Conservation (phyloP, 2,888 invertebrate genomes). For the Lordiphosa fenestrarum region DNA sequence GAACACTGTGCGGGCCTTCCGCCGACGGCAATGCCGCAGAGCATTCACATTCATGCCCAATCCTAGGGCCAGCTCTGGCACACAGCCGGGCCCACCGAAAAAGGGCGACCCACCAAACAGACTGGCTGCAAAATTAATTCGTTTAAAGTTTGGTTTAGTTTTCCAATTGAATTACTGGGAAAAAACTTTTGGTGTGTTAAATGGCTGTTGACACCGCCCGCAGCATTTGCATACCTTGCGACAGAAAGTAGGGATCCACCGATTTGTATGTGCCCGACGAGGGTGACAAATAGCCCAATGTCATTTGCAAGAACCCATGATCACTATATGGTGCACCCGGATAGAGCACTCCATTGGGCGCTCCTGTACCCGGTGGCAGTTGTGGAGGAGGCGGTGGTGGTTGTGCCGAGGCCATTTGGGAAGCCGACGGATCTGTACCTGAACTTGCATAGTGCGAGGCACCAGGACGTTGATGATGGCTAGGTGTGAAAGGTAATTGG, state of each 20-base stretch:
- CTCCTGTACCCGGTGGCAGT: constrained; percentile 24
- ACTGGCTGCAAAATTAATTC: constrained; percentile 62
- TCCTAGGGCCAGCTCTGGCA: constrained; percentile 79
- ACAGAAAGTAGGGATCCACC: constrained; percentile 87
- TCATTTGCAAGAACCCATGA: constrained; percentile 85
- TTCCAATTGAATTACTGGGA: neutral
- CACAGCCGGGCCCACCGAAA: constrained; percentile 77
- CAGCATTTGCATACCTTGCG: constrained; percentile 83
- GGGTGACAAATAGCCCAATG: constrained; percentile 85
- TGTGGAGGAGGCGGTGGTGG: constrained; percentile 41
- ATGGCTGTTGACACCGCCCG: constrained; percentile 45
- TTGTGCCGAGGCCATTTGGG: constrained; percentile 31
- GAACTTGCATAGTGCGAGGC: constrained; percentile 44
- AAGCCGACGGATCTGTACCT: constrained; percentile 28
- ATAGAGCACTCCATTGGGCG: constrained; percentile 76
- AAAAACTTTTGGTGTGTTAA: constrained; percentile 66
- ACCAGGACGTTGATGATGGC: constrained; percentile 43
- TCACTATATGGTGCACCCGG: constrained; percentile 79
- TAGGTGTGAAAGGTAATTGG: constrained; percentile 19
- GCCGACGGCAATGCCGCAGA: constrained; percentile 94
- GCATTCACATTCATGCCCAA: constrained; percentile 82
- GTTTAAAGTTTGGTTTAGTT: constrained; percentile 57
- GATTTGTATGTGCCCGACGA: constrained; percentile 85
- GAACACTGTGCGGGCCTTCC: constrained; percentile 97
- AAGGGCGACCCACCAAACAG: constrained; percentile 79